These are phyloP conservation scores for Danionella dracula DNA, from an alignment of 2,797 vertebrate genomes.

Conservation along the genomic window DNA sequence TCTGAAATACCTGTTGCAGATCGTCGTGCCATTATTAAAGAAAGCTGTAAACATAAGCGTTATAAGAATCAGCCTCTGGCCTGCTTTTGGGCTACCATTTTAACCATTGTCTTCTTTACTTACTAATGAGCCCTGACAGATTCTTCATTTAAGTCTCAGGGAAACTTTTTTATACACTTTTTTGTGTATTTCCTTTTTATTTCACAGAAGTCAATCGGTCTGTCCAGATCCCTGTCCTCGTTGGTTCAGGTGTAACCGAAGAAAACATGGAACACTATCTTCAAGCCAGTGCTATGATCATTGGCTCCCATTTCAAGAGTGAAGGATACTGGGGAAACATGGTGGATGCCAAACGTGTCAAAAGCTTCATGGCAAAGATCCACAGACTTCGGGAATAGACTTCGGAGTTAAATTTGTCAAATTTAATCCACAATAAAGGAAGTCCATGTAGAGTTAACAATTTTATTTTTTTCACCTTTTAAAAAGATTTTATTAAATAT, in stretches of 20 bases:
- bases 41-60: conserved; percentile 46
- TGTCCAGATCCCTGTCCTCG: conserved; percentile 77
- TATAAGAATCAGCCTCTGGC: conserved; percentile 33
- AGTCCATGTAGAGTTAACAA: conserved; percentile 44
- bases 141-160: conserved; percentile 28
- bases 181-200: conserved; percentile 21
- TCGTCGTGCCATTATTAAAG: conserved; percentile 35
- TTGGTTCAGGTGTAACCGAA: conserved; percentile 81
- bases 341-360: conserved; percentile 69
- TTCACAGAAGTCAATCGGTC: conserved; percentile 68
- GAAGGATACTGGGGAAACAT: conserved; percentile 74
- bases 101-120: conserved; percentile 39
- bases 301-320: conserved; percentile 83
- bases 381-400: conserved; percentile 60
- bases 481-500: conserved; percentile 60
- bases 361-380: conserved; percentile 75
- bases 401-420: conserved; percentile 7
- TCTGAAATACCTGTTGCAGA: conserved; percentile 50
- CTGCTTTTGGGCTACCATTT: conserved; percentile 43
- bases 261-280: conserved; percentile 74
- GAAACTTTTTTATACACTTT: conserved; percentile 11
- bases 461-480: conserved; percentile 53
- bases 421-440: not conserved
- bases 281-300: conserved; percentile 72
- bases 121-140: conserved; percentile 28